These are phyloP conservation scores for Rhabdomys pumilio DNA, from an alignment of 2,797 vertebrate species.

Conservation along the genomic window DNA sequence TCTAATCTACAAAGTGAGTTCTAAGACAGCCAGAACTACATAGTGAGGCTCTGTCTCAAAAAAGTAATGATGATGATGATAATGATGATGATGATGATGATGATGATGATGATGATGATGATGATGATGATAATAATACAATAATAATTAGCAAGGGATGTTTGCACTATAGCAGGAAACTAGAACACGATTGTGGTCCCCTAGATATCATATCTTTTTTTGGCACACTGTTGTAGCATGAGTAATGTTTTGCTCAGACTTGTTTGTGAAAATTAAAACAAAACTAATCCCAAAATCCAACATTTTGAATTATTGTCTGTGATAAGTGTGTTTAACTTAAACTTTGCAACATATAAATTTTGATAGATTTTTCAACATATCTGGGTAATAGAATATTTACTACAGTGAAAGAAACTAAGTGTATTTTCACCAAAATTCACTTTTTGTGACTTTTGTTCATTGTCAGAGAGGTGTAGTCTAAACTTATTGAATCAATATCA, in stretches of 20 bases:
- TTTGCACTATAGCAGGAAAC: constrained; percentile 33
- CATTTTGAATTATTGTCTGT: neutral
- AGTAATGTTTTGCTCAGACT: neutral
- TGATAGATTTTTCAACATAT: neutral
- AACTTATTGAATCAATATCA: constrained; percentile 45
- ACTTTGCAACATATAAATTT: neutral
- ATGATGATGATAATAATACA: no score
- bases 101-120: no score
- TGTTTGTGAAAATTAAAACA: neutral
- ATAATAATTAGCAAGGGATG: constrained; percentile 44
- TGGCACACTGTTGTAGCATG: neutral
- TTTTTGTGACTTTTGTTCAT: constrained; percentile 46
- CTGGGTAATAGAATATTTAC: neutral
- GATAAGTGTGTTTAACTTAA: neutral
- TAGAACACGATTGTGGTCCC: neutral
- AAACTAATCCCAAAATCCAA: constrained; percentile 28
- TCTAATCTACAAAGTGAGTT: no score
- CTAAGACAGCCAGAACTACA: no score
- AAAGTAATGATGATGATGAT: no score
- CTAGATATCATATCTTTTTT: neutral
- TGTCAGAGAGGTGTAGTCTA: constrained; percentile 28
- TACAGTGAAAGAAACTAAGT: constrained; percentile 10
- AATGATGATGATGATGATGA: no score
- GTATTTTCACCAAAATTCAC: neutral
- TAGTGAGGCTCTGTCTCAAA: neutral